Percentiles rank a stretch among this genome's conserved stretches.
phyloP scores from a whole-genome alignment of 2,113 vertebrate genomes.

The Cathartes aura region DNA sequence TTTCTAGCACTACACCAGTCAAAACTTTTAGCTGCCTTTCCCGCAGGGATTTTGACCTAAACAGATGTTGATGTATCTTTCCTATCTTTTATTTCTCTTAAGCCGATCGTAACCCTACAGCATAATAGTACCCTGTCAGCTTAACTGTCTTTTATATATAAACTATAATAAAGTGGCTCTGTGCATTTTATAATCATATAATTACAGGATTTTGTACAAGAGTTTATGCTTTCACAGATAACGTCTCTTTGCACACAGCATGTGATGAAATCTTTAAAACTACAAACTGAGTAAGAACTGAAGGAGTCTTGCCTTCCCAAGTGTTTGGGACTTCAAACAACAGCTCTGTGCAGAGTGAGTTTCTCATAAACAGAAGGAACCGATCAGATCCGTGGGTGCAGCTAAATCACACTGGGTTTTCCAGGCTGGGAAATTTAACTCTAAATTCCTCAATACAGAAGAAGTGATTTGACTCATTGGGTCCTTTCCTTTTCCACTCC shows the following conservation, averaged over 20 bases:
- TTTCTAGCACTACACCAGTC: not conserved
- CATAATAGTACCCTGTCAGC: not conserved
- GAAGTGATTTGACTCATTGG: not conserved
- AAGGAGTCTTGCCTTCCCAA: not conserved
- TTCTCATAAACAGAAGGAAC: not conserved
- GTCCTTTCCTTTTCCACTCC: not conserved
- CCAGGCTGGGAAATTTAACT: not conserved
- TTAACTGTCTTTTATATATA: not conserved
- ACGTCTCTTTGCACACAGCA: not conserved
- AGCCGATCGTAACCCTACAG: not conserved
- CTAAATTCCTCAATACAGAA: not conserved
- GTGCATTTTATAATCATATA: not conserved
- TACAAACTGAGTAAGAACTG: not conserved
- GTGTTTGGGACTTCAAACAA: not conserved
- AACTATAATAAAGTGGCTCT: not conserved
- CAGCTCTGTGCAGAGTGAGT: not conserved
- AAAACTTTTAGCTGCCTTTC: not conserved
- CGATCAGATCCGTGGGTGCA: not conserved
- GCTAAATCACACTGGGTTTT: not conserved
- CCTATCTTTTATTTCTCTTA: conserved; percentile 38
- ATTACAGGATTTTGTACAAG: not conserved
- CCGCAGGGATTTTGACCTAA: not conserved
- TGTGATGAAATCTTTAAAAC: not conserved
- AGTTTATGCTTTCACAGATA: not conserved
- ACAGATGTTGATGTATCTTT: conserved; percentile 38